Conservation (phyloP, 2,113 vertebrate genomes). For the Corythornis madagascariensis region DNA sequence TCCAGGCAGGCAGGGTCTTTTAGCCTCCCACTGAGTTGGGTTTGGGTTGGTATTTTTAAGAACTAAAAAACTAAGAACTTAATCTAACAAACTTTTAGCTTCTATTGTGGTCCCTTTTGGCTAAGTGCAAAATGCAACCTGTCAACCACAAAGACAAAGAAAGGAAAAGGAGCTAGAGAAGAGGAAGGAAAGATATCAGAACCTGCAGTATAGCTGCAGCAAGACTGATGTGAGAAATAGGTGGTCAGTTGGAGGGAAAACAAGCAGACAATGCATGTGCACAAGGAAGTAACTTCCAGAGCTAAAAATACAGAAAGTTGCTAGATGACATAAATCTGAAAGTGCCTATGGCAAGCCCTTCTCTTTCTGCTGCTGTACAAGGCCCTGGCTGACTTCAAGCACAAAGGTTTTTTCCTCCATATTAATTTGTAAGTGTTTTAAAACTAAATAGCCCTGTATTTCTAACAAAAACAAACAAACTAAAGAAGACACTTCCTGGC, state of each 20-base stretch:
- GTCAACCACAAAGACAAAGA: constrained; percentile 20
- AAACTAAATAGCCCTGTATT: not conserved
- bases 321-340: not conserved
- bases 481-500: not conserved
- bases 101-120: not conserved
- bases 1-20: not conserved
- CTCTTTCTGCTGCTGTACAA: not conserved
- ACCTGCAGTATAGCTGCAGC: not conserved
- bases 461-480: not conserved
- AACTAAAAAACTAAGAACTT: not conserved
- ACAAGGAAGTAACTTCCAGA: not conserved
- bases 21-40: not conserved
- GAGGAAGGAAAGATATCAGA: constrained; percentile 45
- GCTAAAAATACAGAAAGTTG: not conserved
- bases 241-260: not conserved
- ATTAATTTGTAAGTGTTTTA: not conserved
- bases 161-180: constrained; percentile 32
- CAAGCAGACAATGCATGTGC: not conserved
- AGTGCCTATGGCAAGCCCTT: not conserved
- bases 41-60: not conserved
- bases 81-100: not conserved
- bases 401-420: not conserved
- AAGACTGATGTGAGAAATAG: not conserved
- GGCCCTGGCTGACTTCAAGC: not conserved
- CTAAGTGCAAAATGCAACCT: not conserved